These are phyloP conservation scores for Lycophotia porphyrea DNA, from an alignment of 2,888 invertebrate genomes.

Conservation along the genomic window DNA sequence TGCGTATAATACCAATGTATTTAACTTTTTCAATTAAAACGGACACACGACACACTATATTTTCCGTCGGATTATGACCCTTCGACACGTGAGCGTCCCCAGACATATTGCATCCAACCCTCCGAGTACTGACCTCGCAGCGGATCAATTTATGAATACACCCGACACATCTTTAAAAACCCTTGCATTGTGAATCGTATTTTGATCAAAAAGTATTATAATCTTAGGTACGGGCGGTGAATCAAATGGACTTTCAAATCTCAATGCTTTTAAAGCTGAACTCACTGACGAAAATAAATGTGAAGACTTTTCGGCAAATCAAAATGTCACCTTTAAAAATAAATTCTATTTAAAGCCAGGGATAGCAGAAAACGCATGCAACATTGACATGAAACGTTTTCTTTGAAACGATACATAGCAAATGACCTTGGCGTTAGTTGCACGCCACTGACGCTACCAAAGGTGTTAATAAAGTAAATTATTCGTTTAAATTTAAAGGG, in stretches of 20 bases:
- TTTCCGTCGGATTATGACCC: conserved; percentile 87
- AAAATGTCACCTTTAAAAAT: conserved; percentile 17
- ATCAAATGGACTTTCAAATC: conserved; percentile 17
- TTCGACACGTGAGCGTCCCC: conserved; percentile 83
- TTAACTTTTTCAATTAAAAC: conserved; percentile 86
- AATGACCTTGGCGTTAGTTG: conserved; percentile 33
- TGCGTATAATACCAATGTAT: conserved; percentile 67
- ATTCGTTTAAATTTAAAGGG: conserved; percentile 2
- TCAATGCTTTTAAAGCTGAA: conserved; percentile 7
- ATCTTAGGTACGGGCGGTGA: neutral
- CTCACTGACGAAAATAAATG: neutral
- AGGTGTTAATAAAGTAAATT: conserved; percentile 9
- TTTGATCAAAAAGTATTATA: conserved; percentile 47
- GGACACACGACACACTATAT: conserved; percentile 80
- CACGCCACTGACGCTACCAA: conserved; percentile 21
- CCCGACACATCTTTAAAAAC: conserved; percentile 70
- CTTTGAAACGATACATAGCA: conserved; percentile 33
- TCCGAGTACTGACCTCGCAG: conserved; percentile 82
- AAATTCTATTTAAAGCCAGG: conserved; percentile 27
- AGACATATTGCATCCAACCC: conserved; percentile 84
- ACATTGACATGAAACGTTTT: conserved; percentile 33
- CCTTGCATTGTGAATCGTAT: conserved; percentile 62
- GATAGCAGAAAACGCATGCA: conserved; percentile 35
- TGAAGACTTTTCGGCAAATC: neutral
- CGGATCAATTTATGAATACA: conserved; percentile 85